These are phyloP conservation scores for Parambassis ranga DNA, from an alignment of 2,797 vertebrate species.

Conservation along the genomic window DNA sequence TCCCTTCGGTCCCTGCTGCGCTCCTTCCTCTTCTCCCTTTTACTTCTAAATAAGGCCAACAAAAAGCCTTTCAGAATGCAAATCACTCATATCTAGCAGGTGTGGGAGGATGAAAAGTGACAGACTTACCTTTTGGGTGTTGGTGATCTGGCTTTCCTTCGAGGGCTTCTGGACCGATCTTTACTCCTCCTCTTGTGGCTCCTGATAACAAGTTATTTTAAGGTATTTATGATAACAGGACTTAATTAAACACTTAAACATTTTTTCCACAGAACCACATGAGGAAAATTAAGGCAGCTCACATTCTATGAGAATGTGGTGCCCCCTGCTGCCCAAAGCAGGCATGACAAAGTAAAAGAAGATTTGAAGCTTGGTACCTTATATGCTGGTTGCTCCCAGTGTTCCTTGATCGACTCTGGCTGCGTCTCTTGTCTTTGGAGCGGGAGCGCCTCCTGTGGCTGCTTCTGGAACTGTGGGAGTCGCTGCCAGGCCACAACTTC, in stretches of 20 bases:
- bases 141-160: slow-evolving; percentile 84
- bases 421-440: slow-evolving; percentile 84
- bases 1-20: slow-evolving; percentile 84
- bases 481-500: slow-evolving; percentile 79
- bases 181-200: slow-evolving; percentile 86
- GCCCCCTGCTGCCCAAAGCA: neutral
- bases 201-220: slow-evolving; percentile 65
- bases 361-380: neutral
- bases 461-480: slow-evolving; percentile 82
- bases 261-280: neutral
- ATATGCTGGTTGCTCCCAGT: neutral
- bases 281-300: neutral
- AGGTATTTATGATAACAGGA: no score
- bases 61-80: neutral
- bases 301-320: neutral
- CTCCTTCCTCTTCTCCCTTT: slow-evolving; percentile 89
- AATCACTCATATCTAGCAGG: neutral
- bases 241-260: neutral
- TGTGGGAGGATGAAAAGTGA: neutral
- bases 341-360: neutral
- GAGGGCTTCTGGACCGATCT: slow-evolving; percentile 86
- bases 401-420: slow-evolving; percentile 88
- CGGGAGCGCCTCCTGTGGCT: slow-evolving; percentile 85
- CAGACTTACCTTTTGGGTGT: slow-evolving; percentile 84
- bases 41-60: slow-evolving; percentile 77